These are phyloP conservation scores for Peromyscus leucopus DNA, from an alignment of 2,113 vertebrate species.

Conservation along the genomic window DNA sequence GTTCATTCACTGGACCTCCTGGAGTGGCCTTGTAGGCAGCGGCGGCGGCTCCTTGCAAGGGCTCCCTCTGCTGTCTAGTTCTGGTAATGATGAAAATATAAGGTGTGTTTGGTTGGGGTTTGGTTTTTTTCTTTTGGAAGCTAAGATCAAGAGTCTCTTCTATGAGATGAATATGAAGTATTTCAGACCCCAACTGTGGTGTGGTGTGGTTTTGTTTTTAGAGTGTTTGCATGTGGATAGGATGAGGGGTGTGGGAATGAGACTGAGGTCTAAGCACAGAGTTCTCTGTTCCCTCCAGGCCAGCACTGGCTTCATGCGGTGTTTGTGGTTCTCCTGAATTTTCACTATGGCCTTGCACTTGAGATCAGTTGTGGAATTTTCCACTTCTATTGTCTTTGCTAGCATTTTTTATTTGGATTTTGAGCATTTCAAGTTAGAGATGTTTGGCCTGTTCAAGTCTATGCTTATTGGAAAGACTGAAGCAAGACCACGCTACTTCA, in stretches of 20 bases:
- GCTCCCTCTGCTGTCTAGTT: slow-evolving; percentile 81
- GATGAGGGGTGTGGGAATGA: background rate
- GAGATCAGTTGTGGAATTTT: background rate
- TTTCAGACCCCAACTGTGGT: background rate
- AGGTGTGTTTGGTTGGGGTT: background rate
- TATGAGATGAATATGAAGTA: background rate
- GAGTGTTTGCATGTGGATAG: background rate
- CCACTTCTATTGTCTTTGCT: background rate
- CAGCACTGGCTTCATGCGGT: background rate
- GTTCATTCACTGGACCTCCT: background rate
- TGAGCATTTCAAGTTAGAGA: background rate
- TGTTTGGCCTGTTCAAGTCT: background rate
- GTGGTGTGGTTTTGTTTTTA: background rate
- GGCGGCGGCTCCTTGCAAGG: background rate
- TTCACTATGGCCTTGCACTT: background rate
- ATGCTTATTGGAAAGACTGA: slow-evolving; percentile 39
- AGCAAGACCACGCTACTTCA: background rate
- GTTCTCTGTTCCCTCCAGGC: background rate
- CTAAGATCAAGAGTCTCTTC: background rate
- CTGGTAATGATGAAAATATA: slow-evolving; percentile 63
- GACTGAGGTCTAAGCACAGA: background rate
- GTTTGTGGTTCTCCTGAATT: background rate
- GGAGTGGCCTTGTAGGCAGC: background rate
- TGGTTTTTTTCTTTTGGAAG: slow-evolving; percentile 2
- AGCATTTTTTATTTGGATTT: background rate